These are phyloP conservation scores for Sebastes jordani DNA, from an alignment of 2,797 vertebrate species.

Conservation along the genomic window DNA sequence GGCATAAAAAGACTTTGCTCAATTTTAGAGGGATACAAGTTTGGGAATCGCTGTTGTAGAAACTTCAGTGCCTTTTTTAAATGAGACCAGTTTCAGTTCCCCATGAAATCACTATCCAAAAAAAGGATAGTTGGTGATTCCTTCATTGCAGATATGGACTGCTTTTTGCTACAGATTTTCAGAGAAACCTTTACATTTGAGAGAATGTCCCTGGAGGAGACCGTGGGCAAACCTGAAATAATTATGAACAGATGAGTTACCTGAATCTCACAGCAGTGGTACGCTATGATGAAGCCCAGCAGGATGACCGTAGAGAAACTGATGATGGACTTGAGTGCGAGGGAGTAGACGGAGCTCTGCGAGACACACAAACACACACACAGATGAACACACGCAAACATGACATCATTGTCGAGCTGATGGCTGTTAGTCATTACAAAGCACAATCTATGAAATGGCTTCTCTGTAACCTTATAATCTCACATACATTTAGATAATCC, in stretches of 20 bases:
- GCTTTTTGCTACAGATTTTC: background rate
- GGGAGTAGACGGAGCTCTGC: slow-evolving; percentile 93
- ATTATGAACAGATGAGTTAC: slow-evolving; percentile 64
- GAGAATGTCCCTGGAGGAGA: background rate
- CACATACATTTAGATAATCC: slow-evolving; percentile 37
- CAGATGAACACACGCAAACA: slow-evolving; percentile 1
- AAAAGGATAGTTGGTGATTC: background rate
- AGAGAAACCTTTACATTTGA: background rate
- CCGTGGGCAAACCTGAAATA: background rate
- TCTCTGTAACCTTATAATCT: slow-evolving; percentile 44
- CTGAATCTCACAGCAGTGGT: slow-evolving; percentile 93
- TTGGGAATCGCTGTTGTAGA: background rate
- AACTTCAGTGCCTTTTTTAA: background rate
- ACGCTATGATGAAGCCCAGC: slow-evolving; percentile 90
- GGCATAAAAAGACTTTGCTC: background rate
- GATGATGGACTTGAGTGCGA: slow-evolving; percentile 92
- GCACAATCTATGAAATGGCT: slow-evolving; percentile 27
- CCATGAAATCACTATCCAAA: background rate
- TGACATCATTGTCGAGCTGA: slow-evolving; percentile 23
- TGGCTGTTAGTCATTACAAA: slow-evolving; percentile 16
- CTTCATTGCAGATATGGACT: background rate
- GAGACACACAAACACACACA: slow-evolving; percentile 10
- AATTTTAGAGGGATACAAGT: background rate
- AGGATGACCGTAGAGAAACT: slow-evolving; percentile 90
- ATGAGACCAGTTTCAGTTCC: background rate